Percentiles rank a stretch among this genome's conserved stretches.
Conservation (phyloP, 2,888 invertebrate genomes). For the Mesorhabditis sp. region DNA sequence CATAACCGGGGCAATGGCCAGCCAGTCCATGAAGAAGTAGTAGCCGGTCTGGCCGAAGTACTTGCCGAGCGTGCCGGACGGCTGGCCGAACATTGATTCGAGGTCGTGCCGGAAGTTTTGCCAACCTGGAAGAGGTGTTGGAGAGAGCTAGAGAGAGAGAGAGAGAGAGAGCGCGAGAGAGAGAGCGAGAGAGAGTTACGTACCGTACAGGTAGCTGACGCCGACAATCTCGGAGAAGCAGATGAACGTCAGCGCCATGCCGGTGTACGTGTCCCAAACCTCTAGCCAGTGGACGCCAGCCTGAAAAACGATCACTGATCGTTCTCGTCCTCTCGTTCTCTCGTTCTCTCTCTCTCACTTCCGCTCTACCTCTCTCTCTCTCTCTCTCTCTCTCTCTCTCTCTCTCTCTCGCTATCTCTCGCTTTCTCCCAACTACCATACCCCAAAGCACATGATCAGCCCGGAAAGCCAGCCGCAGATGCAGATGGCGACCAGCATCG, state of each 20-base stretch:
- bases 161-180: not conserved
- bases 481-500: slow-evolving; percentile 31
- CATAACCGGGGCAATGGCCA: not conserved
- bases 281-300: slow-evolving; percentile 45
- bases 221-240: slow-evolving; percentile 25
- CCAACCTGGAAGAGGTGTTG: slow-evolving; percentile 16
- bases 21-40: not conserved
- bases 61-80: slow-evolving; percentile 17
- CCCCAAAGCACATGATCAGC: no score
- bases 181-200: not conserved
- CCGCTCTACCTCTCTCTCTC: no score
- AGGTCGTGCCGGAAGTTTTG: slow-evolving; percentile 36
- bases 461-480: slow-evolving; percentile 31
- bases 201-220: slow-evolving; percentile 41
- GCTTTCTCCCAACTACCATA: no score
- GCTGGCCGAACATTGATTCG: slow-evolving; percentile 38
- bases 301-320: no score
- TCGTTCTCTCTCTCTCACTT: no score
- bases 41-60: not conserved
- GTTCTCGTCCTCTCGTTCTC: no score
- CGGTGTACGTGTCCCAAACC: slow-evolving; percentile 43
- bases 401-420: no score
- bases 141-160: not conserved
- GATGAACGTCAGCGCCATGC: slow-evolving; percentile 41
- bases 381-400: no score